These are phyloP conservation scores for Drosophila cognata DNA, from an alignment of 2,888 invertebrate species.

Conservation along the genomic window DNA sequence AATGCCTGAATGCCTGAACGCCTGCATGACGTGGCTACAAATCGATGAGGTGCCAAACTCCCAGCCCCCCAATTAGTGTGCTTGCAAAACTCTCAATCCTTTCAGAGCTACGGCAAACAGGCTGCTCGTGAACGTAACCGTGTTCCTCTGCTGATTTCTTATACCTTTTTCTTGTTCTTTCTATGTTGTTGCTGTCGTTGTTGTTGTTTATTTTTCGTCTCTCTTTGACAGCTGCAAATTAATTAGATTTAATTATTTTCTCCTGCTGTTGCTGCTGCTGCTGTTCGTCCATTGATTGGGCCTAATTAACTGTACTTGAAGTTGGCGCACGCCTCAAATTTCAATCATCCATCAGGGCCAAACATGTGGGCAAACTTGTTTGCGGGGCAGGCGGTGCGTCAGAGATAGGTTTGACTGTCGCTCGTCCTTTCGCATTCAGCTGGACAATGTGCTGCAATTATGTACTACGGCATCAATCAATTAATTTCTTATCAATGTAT, in stretches of 20 bases:
- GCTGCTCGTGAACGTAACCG: background rate
- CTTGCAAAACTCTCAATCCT: constrained; percentile 44
- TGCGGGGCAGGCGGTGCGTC: background rate
- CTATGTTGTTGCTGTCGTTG: background rate
- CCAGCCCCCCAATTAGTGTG: constrained; percentile 37
- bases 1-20: constrained; percentile 50
- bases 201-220: constrained; percentile 4
- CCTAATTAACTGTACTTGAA: constrained; percentile 79
- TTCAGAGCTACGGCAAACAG: constrained; percentile 23
- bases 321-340: constrained; percentile 73
- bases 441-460: constrained; percentile 73
- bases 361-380: constrained; percentile 7
- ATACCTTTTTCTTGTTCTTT: background rate
- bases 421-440: constrained; percentile 16
- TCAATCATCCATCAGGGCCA: constrained; percentile 73
- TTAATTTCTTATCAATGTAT: constrained; percentile 58
- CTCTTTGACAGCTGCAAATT: constrained; percentile 77
- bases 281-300: constrained; percentile 66
- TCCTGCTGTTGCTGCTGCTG: constrained; percentile 25
- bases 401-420: background rate
- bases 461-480: constrained; percentile 64
- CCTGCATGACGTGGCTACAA: constrained; percentile 71
- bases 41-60: constrained; percentile 68
- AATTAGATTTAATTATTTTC: constrained; percentile 77
- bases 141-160: constrained; percentile 1